phyloP scores from a whole-genome alignment of 1,140 invertebrate species.

The Charaxes varanes region DNA sequence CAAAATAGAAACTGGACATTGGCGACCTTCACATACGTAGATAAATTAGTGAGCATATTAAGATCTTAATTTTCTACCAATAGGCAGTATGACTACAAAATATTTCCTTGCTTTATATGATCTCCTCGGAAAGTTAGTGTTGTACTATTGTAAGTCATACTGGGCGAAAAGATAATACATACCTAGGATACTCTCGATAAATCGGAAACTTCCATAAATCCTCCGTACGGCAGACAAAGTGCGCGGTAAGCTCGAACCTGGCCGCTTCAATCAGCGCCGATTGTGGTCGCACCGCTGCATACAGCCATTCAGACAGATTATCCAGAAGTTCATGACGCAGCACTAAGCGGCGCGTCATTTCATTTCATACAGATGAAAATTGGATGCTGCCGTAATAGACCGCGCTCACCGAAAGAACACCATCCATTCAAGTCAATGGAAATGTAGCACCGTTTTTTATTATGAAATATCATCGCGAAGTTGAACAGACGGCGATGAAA shows the following conservation, averaged over 20 bases:
- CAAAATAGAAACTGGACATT: too few relatives aligned
- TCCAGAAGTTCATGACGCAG: constrained; percentile 39
- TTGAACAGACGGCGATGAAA: constrained; percentile 18
- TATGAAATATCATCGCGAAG: constrained; percentile 12
- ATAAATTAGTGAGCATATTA: too few relatives aligned
- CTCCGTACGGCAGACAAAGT: constrained; percentile 27
- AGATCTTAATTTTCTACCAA: too few relatives aligned
- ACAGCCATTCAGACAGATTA: constrained; percentile 34
- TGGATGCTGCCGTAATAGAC: constrained; percentile 24
- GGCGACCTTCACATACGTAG: too few relatives aligned
- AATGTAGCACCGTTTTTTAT: constrained; percentile 17
- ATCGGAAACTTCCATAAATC: too few relatives aligned
- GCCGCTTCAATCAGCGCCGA: constrained; percentile 56
- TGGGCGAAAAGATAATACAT: too few relatives aligned
- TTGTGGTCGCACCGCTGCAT: constrained; percentile 38
- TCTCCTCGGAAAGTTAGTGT: too few relatives aligned
- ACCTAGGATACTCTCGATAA: too few relatives aligned
- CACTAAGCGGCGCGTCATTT: constrained; percentile 38
- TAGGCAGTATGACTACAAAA: too few relatives aligned
- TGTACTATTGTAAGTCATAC: too few relatives aligned
- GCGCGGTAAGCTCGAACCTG: constrained; percentile 40
- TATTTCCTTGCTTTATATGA: too few relatives aligned
- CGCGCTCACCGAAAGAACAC: constrained; percentile 13
- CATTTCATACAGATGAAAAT: constrained; percentile 45
- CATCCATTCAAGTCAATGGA: constrained; percentile 18